Evolutionary conservation across 2,797 vertebrate species (phyloP).

Genomic region (Sphenodon punctatus): DNA sequence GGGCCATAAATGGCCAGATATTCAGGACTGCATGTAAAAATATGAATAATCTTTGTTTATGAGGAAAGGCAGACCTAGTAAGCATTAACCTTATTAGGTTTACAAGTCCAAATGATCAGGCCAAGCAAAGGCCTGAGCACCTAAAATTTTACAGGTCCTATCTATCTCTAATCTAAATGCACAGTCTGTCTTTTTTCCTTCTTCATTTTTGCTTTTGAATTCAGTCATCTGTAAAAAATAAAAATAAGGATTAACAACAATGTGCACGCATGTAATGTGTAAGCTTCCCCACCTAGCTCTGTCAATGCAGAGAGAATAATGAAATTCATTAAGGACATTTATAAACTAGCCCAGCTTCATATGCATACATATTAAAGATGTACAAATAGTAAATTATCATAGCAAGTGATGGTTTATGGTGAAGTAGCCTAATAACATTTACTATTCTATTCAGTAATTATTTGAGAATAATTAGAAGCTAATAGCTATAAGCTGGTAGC

Average conservation of each 20-base stretch:
- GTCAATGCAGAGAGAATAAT: background rate
- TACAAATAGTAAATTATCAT: constrained; percentile 50
- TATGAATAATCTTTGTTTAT: no score
- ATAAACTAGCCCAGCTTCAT: background rate
- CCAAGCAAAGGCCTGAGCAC: no score
- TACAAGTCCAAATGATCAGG: no score
- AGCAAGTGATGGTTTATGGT: constrained; percentile 51
- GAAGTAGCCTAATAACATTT: constrained; percentile 53
- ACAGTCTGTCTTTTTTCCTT: background rate
- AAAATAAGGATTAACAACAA: no score
- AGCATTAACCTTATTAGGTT: no score
- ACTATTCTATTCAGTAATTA: constrained; percentile 65
- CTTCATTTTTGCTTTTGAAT: background rate
- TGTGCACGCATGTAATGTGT: no score
- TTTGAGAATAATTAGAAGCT: constrained; percentile 63
- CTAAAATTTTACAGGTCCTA: background rate
- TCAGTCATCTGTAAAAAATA: background rate
- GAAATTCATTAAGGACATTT: background rate
- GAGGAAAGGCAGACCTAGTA: no score
- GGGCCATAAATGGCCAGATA: no score
- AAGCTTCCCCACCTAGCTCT: background rate
- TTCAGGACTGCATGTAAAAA: no score
- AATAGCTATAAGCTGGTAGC: constrained; percentile 56
- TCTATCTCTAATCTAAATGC: background rate
- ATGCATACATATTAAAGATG: constrained; percentile 1